Base-by-base conservation (phyloP, 2,888 invertebrate genomes). In the Gymnoscelis rufifasciata region DNA sequence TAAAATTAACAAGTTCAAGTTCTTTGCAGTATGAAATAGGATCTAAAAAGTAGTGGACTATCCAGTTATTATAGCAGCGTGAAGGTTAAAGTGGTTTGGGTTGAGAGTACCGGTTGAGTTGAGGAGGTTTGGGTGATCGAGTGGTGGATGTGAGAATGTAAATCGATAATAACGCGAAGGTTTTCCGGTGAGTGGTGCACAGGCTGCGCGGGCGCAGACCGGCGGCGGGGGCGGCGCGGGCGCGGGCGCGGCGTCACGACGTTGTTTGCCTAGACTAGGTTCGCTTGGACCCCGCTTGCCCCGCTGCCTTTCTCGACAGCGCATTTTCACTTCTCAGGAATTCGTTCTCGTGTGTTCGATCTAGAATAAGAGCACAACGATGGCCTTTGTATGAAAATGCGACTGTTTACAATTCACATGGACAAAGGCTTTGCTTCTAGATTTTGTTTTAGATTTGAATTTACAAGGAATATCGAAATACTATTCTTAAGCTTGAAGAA, bases 221-320 rank as follows among this genome's bases (percentile, higher is more conserved):
- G 55, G 62, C 59, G 58, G 54, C 57, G 59, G 57, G 53, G 53
- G 58, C 47, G 51, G 43, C 40, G 59, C 46, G 56, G 3, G 19
- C 19, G 19, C 3, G 3, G 44, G 47, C 56, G 51, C 49, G 51
- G 55, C 55, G 52, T 80, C 84, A 83, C 84, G 83, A 83, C 71
- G 80, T 75, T 78, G 81, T 80, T 81, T 74, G 77, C 79, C 84
- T 83, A 82, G 82, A 75, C 74, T 81, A 74, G 71, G 58, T 59
- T 57, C 29, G 51, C 51, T 58, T 47, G 55, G 56, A 56, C 56
- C 51, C 19, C 52, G 56, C 54, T 57, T 55, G 54, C 56, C 51
- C 19, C 52, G 56, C 54, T 57, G 61, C 61, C 61, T 59, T 64
- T 65, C 62, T 59, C 63, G 59, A 55, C 60, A 57, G 59, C 59